Base-by-base conservation (phyloP, 2,113 vertebrate genomes). In the Pipra filicauda region DNA sequence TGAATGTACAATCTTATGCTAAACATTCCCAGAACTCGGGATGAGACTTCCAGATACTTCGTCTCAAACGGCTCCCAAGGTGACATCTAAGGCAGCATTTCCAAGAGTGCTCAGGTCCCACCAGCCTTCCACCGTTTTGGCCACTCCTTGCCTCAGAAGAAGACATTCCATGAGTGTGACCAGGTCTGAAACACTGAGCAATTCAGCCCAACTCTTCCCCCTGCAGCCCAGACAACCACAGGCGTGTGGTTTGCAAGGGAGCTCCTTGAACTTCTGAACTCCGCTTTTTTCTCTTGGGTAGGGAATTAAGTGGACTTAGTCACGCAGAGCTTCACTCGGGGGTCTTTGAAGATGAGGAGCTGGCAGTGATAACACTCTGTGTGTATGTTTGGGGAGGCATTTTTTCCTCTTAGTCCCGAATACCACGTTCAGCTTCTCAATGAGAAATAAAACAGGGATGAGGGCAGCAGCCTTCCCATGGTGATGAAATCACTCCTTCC, bases 191-290 rank as follows among this genome's bases (percentile, higher is more conserved):
- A 61, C 77, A 75, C 83, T 3, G 8, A 84, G 74, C 21, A 0
- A 65, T 51, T 74, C 93, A 92, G 73, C 49, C 15, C 0, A 49
- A 15, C 49, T 14, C 83, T 61, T 76, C 8, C 28, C 79, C 62
- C 80, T 57, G 41, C 76, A 84, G 81, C 73, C 73, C 96, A 96
- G 96, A 92, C 95, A 85, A 79, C 96, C 95, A 94, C 96, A 94
- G 69, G 62, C 3, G 1, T 92, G 96, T 89, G 95, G 96, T 95
- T 92, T 91, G 82, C 57, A 35, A 65, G 64, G 75, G 59, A 72
- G 83, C 59, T 69, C 74, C 90, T 39, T 93, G 92, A 97, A 96
- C 96, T 97, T 89, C 92, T 93, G 93, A 97, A 96, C 96, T 89
- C 58, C 20, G 11, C 11, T 76, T 85, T 81, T 92, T 89, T 55